phyloP scores from a whole-genome alignment of 2,797 vertebrate species.

The Sebastes hubbsi region DNA sequence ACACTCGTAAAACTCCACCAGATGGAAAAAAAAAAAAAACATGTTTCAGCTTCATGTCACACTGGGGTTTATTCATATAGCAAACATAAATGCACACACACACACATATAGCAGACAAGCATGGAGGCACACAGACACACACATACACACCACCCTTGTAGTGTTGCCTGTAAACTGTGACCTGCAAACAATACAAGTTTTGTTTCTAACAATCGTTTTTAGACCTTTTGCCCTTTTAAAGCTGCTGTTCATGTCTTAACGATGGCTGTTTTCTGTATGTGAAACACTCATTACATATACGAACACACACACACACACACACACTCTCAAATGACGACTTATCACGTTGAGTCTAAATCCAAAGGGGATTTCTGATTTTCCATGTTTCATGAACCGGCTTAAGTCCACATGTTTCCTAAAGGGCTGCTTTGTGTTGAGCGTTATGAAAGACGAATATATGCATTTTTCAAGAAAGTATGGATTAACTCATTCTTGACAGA shows the following conservation, averaged over 20 bases:
- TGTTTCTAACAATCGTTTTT: conserved; percentile 10
- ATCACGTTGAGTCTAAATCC: conserved; percentile 21
- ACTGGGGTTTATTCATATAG: conserved; percentile 41
- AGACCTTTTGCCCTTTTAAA: conserved; percentile 16
- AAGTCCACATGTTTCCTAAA: conserved; percentile 15
- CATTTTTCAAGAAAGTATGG: background rate
- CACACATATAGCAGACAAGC: background rate
- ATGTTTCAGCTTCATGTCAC: conserved; percentile 38
- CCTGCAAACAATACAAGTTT: conserved; percentile 25
- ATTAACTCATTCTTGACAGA: conserved; percentile 4
- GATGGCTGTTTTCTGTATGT: background rate
- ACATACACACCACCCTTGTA: background rate
- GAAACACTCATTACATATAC: background rate
- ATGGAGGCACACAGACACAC: background rate
- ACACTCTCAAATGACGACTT: background rate
- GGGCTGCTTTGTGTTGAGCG: conserved; percentile 8
- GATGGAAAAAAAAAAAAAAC: conserved; percentile 43
- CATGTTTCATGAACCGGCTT: conserved; percentile 25
- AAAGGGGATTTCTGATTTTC: conserved; percentile 22
- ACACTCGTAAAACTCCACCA: conserved; percentile 45
- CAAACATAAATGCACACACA: background rate
- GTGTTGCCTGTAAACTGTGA: conserved; percentile 16
- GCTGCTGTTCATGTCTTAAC: conserved; percentile 13
- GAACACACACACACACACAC: background rate
- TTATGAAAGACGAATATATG: conserved; percentile 28